Base-by-base conservation (phyloP, 2,888 invertebrate species). In the Amaurobius ferox region DNA sequence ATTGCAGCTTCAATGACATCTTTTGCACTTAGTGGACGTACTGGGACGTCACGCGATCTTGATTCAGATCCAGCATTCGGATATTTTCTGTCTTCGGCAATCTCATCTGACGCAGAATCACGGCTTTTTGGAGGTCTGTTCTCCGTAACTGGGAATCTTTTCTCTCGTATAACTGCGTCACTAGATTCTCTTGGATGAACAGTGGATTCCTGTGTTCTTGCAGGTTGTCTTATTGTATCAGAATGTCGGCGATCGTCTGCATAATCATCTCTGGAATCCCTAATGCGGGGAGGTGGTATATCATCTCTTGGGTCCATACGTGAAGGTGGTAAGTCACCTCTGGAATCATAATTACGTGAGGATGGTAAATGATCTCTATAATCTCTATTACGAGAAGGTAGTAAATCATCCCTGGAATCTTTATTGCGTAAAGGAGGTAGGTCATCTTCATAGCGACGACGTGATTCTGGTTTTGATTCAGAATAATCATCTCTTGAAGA, bases 1-100 rank as follows among this genome's bases (percentile, higher is more conserved):
- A 62, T 66, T 0, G 85, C 85, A 0, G 85, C 79, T 13, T 79
- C 85, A 13, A 86, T 86, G 0, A 86, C 85, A 6, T 86, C 85
- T 28, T 79, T 78, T 0, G 74, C 62, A 7, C 39, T 73, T 3
- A 86, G 19, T 0, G 85, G 79, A 6, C 78, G 61, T 5, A 68
- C 68, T 19, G 13, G 16, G n/a, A 30, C n/a, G n/a, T n/a, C n/a
- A n/a, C n/a, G n/a, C n/a, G n/a, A 13, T 0, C 16, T 26, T n/a
- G n/a, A n/a, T 32, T 67, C 67, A 39, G 1, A 0, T 32, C 55
- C 48, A 39, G 1, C 5, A 0, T 61, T 55, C 19, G 1, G 23
- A 29, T 5, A 3, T 48, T 19, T 19, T 48, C 48, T 1, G 48
- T 48, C 23, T 48, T 19, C n/a, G 48, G 16, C n/a, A 40, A 13